Evolutionary conservation across 2,888 invertebrate species (phyloP).

Genomic region (Periphyllus acericola): DNA sequence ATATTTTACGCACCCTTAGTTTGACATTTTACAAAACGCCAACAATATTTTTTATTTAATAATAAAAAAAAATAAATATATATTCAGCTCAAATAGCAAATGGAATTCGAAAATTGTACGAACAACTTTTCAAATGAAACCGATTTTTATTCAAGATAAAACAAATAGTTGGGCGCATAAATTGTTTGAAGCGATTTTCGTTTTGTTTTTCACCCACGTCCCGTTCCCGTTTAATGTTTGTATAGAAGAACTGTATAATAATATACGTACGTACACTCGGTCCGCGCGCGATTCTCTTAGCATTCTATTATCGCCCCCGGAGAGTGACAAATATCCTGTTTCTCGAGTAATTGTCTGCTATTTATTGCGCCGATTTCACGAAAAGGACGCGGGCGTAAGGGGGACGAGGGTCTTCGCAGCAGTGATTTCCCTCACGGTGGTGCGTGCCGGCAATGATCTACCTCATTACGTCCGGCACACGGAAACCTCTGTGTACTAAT

Average conservation of each 20-base stretch:
- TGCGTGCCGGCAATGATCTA: not conserved
- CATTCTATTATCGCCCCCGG: not conserved
- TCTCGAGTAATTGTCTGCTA: not conserved
- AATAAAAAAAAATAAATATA: not conserved
- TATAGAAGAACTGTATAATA: not conserved
- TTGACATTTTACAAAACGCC: slow-evolving; percentile 44
- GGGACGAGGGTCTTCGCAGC: not conserved
- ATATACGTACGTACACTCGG: too few species aligned
- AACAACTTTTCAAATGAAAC: not conserved
- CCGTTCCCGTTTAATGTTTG: too few species aligned
- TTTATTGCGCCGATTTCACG: too few species aligned
- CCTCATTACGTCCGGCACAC: slow-evolving; percentile 3
- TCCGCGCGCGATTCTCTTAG: not conserved
- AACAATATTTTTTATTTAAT: not conserved
- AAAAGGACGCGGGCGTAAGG: not conserved
- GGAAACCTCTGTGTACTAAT: slow-evolving; percentile 26
- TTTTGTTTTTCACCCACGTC: not conserved
- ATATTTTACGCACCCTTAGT: slow-evolving; percentile 41
- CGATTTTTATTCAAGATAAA: slow-evolving; percentile 22
- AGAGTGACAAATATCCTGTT: not conserved
- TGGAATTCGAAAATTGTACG: not conserved
- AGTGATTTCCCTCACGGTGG: not conserved
- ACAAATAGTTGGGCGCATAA: not conserved
- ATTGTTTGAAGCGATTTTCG: not conserved
- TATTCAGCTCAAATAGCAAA: not conserved